Evolutionary conservation across 2,888 invertebrate genomes (phyloP).

Genomic region (Pardosa pseudoannulata): DNA sequence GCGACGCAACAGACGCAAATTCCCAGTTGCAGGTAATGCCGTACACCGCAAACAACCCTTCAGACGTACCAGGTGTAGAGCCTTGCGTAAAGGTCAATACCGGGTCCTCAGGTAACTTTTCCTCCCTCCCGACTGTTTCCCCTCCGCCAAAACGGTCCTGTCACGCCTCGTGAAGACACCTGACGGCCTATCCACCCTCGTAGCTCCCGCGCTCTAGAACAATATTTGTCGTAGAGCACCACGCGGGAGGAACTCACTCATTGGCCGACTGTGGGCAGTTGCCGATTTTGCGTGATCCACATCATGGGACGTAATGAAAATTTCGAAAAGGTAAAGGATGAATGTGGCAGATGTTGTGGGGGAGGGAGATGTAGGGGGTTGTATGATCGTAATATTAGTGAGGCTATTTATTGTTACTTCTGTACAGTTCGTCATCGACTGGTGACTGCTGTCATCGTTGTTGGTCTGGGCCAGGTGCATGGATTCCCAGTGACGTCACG

Average conservation of each 20-base stretch:
- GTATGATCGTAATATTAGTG: slow-evolving; percentile 50
- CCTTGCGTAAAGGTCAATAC: slow-evolving; percentile 55
- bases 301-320: slow-evolving; percentile 36
- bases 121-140: too few species aligned
- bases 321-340: slow-evolving; percentile 26
- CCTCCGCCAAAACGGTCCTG: slow-evolving; percentile 39
- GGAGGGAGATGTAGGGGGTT: slow-evolving; percentile 37
- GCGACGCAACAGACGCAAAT: background rate
- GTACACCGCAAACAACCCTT: background rate
- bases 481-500: slow-evolving; percentile 67
- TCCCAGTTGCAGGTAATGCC: background rate
- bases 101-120: slow-evolving; percentile 21
- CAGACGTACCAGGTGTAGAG: slow-evolving; percentile 38
- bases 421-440: slow-evolving; percentile 55
- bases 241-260: slow-evolving; percentile 12
- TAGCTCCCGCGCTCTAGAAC: slow-evolving; percentile 26
- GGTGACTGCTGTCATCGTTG: slow-evolving; percentile 69
- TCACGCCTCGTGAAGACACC: slow-evolving; percentile 72
- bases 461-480: slow-evolving; percentile 56
- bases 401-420: slow-evolving; percentile 55
- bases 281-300: slow-evolving; percentile 51
- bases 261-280: slow-evolving; percentile 52
- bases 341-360: slow-evolving; percentile 2
- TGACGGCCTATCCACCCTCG: slow-evolving; percentile 43
- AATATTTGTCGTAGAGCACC: slow-evolving; percentile 24